Conservation (phyloP, 2,797 vertebrate species). For the Darevskia mixta region DNA sequence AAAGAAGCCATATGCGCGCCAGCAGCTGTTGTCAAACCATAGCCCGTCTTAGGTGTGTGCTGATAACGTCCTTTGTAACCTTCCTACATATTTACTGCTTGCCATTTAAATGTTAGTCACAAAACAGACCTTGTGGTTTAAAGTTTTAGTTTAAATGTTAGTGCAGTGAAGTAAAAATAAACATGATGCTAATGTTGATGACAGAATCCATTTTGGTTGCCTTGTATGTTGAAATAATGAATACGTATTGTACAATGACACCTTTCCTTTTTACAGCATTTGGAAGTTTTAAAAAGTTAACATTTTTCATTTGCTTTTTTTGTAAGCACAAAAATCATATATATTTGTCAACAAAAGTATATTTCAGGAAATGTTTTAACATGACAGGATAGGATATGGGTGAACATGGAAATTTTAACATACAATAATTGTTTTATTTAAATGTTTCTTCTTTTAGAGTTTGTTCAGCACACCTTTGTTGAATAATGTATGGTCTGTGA, state of each 20-base stretch:
- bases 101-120: conserved; percentile 87
- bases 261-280: conserved; percentile 67
- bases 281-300: conserved; percentile 68
- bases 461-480: conserved; percentile 79
- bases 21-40: conserved; percentile 68
- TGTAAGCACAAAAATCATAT: conserved; percentile 80
- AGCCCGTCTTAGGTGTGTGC: conserved; percentile 72
- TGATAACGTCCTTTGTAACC: conserved; percentile 73
- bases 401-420: conserved; percentile 65
- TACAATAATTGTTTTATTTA: conserved; percentile 75
- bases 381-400: conserved; percentile 63
- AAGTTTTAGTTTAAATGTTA: conserved; percentile 84
- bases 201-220: conserved; percentile 81
- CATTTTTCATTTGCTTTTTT: conserved; percentile 63
- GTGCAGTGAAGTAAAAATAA: conserved; percentile 81
- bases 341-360: conserved; percentile 65
- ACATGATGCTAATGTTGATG: conserved; percentile 78
- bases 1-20: conserved; percentile 82
- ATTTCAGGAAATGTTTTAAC: conserved; percentile 73
- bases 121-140: conserved; percentile 81
- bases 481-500: conserved; percentile 81
- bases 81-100: conserved; percentile 82
- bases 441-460: conserved; percentile 80
- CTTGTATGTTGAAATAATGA: conserved; percentile 80
- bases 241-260: conserved; percentile 70